These are phyloP conservation scores for Polypterus senegalus DNA, from an alignment of 2,113 vertebrate species.

Conservation along the genomic window DNA sequence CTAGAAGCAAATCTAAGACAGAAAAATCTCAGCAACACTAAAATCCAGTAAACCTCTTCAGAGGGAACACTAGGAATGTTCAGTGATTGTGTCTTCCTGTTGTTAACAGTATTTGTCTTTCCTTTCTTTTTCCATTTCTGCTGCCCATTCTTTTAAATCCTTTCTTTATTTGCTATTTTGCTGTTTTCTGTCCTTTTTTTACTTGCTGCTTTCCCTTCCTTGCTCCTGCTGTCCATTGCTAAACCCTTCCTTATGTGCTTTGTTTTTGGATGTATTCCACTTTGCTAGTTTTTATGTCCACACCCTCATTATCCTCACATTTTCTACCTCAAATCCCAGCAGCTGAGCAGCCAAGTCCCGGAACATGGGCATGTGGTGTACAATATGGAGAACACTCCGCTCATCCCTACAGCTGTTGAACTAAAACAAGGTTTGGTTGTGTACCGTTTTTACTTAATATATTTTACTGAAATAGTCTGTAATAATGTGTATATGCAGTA, in stretches of 20 bases:
- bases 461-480: too few species aligned
- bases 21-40: too few species aligned
- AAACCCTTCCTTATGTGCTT: conserved; percentile 10
- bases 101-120: conserved; percentile 48
- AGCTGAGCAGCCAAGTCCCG: conserved; percentile 78
- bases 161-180: conserved; percentile 8
- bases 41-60: conserved; percentile 19
- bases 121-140: conserved; percentile 34
- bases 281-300: conserved; percentile 43
- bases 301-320: conserved; percentile 61
- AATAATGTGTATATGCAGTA: too few species aligned
- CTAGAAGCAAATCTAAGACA: too few species aligned
- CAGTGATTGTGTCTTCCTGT: conserved; percentile 31
- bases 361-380: conserved; percentile 60
- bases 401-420: conserved; percentile 34
- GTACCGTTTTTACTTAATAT: not conserved
- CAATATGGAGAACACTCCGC: conserved; percentile 49
- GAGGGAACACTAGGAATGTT: conserved; percentile 21
- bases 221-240: not conserved
- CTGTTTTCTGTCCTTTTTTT: not conserved
- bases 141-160: conserved; percentile 23
- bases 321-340: conserved; percentile 76
- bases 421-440: conserved; percentile 65
- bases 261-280: conserved; percentile 18
- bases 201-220: conserved; percentile 30